phyloP scores from a whole-genome alignment of 2,888 invertebrate species.

The Andrena hattorfiana region DNA sequence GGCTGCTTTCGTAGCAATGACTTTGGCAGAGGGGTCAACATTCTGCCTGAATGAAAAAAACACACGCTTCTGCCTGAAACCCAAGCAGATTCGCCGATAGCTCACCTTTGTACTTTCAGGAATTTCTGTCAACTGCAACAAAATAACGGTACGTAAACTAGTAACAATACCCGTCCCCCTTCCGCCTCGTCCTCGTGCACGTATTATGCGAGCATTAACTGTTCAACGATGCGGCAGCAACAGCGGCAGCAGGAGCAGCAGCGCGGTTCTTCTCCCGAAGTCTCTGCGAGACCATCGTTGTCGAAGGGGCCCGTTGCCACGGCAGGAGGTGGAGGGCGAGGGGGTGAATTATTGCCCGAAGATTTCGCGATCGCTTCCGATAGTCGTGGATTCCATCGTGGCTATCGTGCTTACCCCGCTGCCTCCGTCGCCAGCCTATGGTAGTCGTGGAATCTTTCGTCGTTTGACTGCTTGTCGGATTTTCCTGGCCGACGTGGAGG shows the following conservation, averaged over 20 bases:
- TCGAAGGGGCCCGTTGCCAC: conserved; percentile 30
- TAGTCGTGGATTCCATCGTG: conserved; percentile 77
- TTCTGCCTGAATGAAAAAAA: neutral
- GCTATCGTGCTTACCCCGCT: conserved; percentile 53
- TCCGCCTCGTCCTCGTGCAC: conserved; percentile 43
- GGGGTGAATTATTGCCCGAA: conserved; percentile 80
- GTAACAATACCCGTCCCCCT: conserved; percentile 66
- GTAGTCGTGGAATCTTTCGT: conserved; percentile 76
- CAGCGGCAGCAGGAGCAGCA: conserved; percentile 1
- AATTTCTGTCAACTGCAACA: conserved; percentile 69
- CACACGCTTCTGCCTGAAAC: conserved; percentile 7
- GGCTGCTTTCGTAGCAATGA: neutral
- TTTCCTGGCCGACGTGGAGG: conserved; percentile 30
- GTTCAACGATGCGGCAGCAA: conserved; percentile 57
- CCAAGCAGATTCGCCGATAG: conserved; percentile 25
- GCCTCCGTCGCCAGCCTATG: conserved; percentile 73
- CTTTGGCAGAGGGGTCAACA: neutral
- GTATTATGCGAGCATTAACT: conserved; percentile 68
- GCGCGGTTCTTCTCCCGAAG: conserved; percentile 47
- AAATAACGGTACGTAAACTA: conserved; percentile 69
- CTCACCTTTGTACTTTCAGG: conserved; percentile 45
- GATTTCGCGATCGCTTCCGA: conserved; percentile 83
- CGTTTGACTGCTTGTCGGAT: conserved; percentile 68
- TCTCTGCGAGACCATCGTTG: conserved; percentile 53
- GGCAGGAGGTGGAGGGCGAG: conserved; percentile 43